These are phyloP conservation scores for Lasiurus cinereus DNA, from an alignment of 2,113 vertebrate genomes.

Conservation along the genomic window DNA sequence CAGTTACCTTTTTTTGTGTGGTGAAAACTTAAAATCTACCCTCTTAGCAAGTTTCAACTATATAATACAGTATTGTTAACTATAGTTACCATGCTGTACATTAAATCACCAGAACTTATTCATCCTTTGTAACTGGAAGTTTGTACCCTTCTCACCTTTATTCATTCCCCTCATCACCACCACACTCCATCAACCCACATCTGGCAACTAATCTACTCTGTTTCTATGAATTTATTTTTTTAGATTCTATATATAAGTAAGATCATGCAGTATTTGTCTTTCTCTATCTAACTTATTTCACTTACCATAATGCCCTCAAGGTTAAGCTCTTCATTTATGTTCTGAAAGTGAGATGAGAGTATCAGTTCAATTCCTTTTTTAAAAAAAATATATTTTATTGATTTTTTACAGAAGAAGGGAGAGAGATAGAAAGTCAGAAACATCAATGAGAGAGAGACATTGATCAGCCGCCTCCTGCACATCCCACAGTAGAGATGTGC, in stretches of 20 bases:
- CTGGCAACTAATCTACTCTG: background rate
- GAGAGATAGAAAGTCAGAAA: no score
- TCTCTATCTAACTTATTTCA: constrained; percentile 1
- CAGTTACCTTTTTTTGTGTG: background rate
- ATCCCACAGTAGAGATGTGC: no score
- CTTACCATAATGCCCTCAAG: background rate
- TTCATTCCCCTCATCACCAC: background rate
- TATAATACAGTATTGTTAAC: background rate
- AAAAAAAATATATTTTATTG: no score
- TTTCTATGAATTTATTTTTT: background rate
- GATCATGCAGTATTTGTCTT: background rate
- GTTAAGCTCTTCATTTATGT: constrained; percentile 35
- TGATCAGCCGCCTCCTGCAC: no score
- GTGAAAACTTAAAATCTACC: background rate
- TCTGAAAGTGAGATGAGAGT: constrained; percentile 34
- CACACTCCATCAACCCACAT: background rate
- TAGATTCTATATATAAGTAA: background rate
- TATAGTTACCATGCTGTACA: background rate
- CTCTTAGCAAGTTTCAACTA: background rate
- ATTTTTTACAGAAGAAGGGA: no score
- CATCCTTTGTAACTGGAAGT: background rate
- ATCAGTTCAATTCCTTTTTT: background rate
- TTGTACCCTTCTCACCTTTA: background rate
- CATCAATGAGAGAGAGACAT: no score
- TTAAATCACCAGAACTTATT: background rate